Evolutionary conservation across 2,797 vertebrate genomes (phyloP).

Genomic region (Ctenosaura bakeri): DNA sequence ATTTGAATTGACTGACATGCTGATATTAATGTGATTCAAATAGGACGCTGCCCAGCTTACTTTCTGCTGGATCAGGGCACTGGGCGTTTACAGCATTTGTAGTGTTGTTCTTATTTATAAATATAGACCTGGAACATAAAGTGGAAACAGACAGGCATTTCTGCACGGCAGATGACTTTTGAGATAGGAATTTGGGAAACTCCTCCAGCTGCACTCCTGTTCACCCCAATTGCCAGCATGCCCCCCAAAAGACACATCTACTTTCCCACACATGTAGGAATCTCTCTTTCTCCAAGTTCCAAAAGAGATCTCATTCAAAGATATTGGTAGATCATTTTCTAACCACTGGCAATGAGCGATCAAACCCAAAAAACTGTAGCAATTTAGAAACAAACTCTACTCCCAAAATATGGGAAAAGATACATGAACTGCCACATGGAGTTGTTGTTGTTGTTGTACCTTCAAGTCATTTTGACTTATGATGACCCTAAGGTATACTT

Average conservation of each 20-base stretch:
- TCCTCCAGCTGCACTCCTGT: neutral
- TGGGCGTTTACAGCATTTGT: too few relatives aligned
- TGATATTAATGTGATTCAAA: neutral
- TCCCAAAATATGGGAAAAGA: too few relatives aligned
- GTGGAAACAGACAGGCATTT: neutral
- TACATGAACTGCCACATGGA: too few relatives aligned
- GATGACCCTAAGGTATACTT: too few relatives aligned
- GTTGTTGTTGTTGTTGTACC: too few relatives aligned
- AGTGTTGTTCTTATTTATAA: too few relatives aligned
- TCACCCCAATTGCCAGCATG: too few relatives aligned
- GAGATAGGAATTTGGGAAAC: neutral
- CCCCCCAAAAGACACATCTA: too few relatives aligned
- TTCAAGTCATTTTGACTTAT: too few relatives aligned
- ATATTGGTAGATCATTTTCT: too few relatives aligned
- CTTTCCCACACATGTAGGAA: neutral
- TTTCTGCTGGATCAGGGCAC: neutral
- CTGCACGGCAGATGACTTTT: neutral
- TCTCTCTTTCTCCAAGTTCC: neutral
- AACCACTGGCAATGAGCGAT: neutral
- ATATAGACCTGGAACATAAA: neutral
- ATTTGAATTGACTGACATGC: neutral
- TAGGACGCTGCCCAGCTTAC: neutral
- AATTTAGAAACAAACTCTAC: neutral
- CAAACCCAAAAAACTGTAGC: neutral
- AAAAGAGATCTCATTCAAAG: neutral